Base-by-base conservation (phyloP, 2,797 vertebrate species). In the Mormyrus hasselquistii region DNA sequence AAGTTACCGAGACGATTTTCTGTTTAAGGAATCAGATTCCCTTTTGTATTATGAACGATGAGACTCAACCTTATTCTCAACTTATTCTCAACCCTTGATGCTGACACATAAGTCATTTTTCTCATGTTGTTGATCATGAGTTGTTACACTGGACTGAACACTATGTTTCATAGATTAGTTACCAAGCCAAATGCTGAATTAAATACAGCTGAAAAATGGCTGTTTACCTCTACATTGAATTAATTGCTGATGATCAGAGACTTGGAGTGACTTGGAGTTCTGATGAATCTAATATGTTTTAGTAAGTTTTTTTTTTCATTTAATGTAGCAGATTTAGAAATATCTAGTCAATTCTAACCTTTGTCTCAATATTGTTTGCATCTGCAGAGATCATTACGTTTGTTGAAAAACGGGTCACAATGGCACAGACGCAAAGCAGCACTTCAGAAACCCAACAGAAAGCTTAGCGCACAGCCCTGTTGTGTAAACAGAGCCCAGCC, bases 401-500 rank as follows among this genome's bases (percentile, higher is more conserved):
- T 34, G 88, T 34, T 22, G 12, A 86, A 53, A 22, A 41, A 25
- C 49, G 44, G 44, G 22, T 19, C 8, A 22, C 44, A 65, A 86
- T 8, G 2, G 25, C 55, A 89, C 3, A 86, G 10, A 38, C 25
- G 10, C 52, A 84, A 85, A 85, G 1, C 55, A 50, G 29, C 12
- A 49, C 22, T 10, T n/a, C 79, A 62, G 79, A 49, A 62, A 65
- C 50, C 52, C 12, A 88, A 47, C 6, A 59, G 55, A 84, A 57
- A 59, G 47, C 53, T 38, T 19, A 86, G 47, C 9, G 22, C 85
- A 4, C n/a, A 29, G 34, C 25, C 50, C 3, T 86, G 88, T 86
- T 89, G 57, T 62, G 44, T 65, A 89, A 65, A 89, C 38, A 65
- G 44, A 44, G 57, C 41, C 76, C 88, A 85, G 79, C 82, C 88